These are phyloP conservation scores for Ochotona princeps DNA, from an alignment of 2,113 vertebrate species.

Conservation along the genomic window DNA sequence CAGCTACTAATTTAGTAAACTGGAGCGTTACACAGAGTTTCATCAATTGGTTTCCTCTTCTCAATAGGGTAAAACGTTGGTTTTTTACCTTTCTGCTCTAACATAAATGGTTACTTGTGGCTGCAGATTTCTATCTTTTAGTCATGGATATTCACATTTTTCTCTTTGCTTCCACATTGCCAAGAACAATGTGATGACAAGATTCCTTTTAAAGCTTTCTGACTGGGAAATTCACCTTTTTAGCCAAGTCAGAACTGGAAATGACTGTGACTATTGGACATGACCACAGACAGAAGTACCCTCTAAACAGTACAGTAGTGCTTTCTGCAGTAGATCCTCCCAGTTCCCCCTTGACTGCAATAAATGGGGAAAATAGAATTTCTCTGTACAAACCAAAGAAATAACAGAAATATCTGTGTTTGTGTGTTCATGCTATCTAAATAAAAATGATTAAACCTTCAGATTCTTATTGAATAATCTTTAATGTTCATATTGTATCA, in stretches of 20 bases:
- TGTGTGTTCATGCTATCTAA: background rate
- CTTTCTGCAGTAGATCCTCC: background rate
- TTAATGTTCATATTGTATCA: background rate
- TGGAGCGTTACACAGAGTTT: background rate
- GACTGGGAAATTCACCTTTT: constrained; percentile 10
- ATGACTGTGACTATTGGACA: background rate
- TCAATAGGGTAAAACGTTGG: background rate
- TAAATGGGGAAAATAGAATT: background rate
- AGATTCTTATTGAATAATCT: background rate
- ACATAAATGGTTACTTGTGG: background rate
- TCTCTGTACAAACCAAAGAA: background rate
- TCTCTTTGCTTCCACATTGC: background rate
- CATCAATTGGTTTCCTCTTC: background rate
- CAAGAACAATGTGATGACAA: background rate
- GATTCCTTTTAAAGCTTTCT: background rate
- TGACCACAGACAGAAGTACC: background rate
- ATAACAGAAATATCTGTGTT: background rate
- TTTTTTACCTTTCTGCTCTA: background rate
- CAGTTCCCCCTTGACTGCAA: background rate
- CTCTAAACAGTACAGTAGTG: background rate
- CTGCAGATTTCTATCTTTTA: background rate
- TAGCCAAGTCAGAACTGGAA: background rate
- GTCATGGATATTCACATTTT: background rate
- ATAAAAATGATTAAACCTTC: background rate
- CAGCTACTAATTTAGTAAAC: background rate